Conservation (phyloP, 2,113 vertebrate species). For the Oreotrochilus melanogaster region DNA sequence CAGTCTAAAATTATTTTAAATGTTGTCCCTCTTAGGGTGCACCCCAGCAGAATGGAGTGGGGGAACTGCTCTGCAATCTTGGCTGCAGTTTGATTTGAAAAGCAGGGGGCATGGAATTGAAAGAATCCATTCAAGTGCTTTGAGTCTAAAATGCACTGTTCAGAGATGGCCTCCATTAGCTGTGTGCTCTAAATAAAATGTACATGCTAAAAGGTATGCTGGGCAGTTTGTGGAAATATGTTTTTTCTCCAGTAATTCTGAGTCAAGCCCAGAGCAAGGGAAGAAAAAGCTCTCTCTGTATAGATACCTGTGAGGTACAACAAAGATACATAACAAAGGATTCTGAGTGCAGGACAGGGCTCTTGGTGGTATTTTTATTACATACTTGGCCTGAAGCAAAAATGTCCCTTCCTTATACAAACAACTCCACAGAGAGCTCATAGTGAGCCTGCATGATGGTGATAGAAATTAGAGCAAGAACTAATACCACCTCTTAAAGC, state of each 20-base stretch:
- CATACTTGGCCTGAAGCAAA: background rate
- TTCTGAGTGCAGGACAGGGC: background rate
- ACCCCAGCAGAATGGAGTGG: background rate
- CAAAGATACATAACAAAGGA: background rate
- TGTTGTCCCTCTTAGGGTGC: background rate
- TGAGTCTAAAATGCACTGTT: background rate
- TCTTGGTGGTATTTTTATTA: background rate
- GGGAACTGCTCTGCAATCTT: background rate
- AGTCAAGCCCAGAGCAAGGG: background rate
- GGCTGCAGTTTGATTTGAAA: background rate
- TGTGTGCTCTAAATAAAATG: background rate
- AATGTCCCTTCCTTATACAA: background rate
- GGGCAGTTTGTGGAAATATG: background rate
- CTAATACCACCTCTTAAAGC: background rate
- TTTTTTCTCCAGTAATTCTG: background rate
- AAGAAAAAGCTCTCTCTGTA: background rate
- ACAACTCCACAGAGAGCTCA: background rate
- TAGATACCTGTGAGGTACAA: background rate
- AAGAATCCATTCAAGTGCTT: background rate
- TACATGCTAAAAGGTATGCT: background rate
- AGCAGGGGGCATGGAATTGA: background rate
- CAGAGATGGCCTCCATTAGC: background rate
- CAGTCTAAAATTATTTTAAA: background rate
- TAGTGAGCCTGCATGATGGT: background rate
- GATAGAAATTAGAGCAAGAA: background rate